Percentiles rank a stretch among this genome's conserved stretches.
Conservation (phyloP, 2,113 vertebrate species). For the Rynchops niger region DNA sequence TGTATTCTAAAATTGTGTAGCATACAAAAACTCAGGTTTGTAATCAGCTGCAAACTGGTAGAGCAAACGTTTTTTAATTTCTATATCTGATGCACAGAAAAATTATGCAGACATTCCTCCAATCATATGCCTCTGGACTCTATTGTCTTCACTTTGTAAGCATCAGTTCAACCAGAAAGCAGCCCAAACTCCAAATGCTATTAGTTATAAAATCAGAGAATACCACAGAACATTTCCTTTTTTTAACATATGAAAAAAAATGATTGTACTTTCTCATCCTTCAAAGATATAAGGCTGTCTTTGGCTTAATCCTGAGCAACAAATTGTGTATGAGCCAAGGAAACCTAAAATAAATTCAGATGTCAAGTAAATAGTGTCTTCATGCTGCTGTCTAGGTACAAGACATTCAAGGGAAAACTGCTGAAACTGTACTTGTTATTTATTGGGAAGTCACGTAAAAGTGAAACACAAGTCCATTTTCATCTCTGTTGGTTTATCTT, state of each 20-base stretch:
- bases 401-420: not conserved
- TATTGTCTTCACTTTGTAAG: conserved; percentile 15
- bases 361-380: not conserved
- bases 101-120: not conserved
- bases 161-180: not conserved
- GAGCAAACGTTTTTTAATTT: not conserved
- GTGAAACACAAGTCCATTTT: not conserved
- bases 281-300: not conserved
- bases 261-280: not conserved
- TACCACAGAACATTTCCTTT: not conserved
- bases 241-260: not conserved
- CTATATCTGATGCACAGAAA: not conserved
- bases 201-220: conserved; percentile 8
- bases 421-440: not conserved
- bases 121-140: not conserved
- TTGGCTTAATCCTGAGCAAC: not conserved
- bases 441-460: not conserved
- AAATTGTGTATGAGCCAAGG: not conserved
- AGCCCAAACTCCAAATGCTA: not conserved
- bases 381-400: not conserved
- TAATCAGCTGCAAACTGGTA: not conserved
- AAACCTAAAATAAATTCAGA: not conserved
- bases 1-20: not conserved
- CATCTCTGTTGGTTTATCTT: not conserved
- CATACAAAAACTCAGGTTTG: not conserved